phyloP scores from a whole-genome alignment of 1,140 invertebrate species.

The Pollicipes pollicipes region DNA sequence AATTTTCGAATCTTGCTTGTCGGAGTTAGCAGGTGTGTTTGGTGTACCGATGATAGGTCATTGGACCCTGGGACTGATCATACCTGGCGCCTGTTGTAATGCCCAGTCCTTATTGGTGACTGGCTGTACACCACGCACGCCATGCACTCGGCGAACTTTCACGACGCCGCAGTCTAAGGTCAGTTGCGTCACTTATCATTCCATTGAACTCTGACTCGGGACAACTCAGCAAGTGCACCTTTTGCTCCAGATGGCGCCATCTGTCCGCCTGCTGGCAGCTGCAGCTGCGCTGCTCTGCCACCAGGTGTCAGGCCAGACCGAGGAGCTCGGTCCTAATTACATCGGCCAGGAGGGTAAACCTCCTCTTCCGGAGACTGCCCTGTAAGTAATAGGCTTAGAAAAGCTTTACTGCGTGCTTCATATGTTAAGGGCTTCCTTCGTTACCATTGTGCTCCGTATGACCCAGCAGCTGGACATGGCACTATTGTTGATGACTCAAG shows the following conservation, averaged over 20 bases:
- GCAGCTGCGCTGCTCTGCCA: not conserved
- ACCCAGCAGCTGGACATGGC: too few relatives aligned
- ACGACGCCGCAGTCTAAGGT: not conserved
- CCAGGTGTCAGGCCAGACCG: slow-evolving; percentile 1
- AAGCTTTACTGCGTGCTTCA: too few relatives aligned
- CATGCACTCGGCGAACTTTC: not conserved
- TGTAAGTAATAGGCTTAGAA: slow-evolving; percentile 15
- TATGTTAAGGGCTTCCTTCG: too few relatives aligned
- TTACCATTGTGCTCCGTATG: too few relatives aligned
- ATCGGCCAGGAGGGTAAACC: slow-evolving; percentile 17
- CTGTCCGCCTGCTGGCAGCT: not conserved
- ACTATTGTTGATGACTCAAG: too few relatives aligned
- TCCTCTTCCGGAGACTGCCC: slow-evolving; percentile 16
- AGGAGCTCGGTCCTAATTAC: slow-evolving; percentile 10
- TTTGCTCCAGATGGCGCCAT: not conserved
- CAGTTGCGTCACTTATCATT: not conserved
- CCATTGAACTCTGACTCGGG: not conserved
- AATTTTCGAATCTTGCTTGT: too few relatives aligned
- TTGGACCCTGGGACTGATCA: too few relatives aligned
- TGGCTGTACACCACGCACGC: too few relatives aligned
- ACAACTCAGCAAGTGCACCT: not conserved
- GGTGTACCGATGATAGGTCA: too few relatives aligned
- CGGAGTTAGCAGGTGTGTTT: too few relatives aligned
- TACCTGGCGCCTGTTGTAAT: too few relatives aligned
- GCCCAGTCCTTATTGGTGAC: too few relatives aligned